Base-by-base conservation (phyloP, 2,797 vertebrate genomes). In the Schizopygopsis malacanthus region DNA sequence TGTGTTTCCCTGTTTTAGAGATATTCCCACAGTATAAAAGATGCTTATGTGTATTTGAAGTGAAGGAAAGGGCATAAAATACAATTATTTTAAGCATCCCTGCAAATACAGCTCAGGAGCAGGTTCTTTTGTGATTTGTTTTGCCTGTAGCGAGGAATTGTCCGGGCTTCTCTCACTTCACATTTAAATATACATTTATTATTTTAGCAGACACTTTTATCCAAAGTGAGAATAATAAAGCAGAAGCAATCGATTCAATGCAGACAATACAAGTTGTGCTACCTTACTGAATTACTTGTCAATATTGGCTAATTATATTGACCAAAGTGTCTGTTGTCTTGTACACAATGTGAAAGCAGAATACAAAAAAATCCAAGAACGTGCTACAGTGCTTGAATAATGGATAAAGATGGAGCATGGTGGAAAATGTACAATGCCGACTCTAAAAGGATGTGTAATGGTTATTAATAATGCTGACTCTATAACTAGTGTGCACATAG, bases 251-350 rank as follows among this genome's bases (percentile, higher is more conserved):
- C 50, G 50, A 67, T 33, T 43, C 9, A 67, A 15, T 22, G 11
- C 33, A 39, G 33, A 56, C 50, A 47, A 33, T 33, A 12, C 18
- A 50, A 20, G 39, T 4, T 5, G 22, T 79, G n/a, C 22, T 20
- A 54, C 47, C 8, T 20, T 28, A 65, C 2, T 28, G 45, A 47
- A 43, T 28, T 16, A 45, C 11, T 73, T 73, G 12, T 0, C 15
- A 54, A 77, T 79, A 65, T 63, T 61, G 22, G 20, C 61, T 79
- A 79, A 63, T 63, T 28, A 25, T 43, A 79, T 45, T 4, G 1
- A 79, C 54, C 20, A 16, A 15, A 25, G 39, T 79, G 56, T 25
- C 22, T 79, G 56, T 63, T 45, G 25, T 65, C 78, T 79, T 79
- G 77, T 79, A 45, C 2, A 45, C 1, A 16, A 13, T 41, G 39